These are phyloP conservation scores for Meriones unguiculatus DNA, from an alignment of 2,113 vertebrate genomes.

Conservation along the genomic window DNA sequence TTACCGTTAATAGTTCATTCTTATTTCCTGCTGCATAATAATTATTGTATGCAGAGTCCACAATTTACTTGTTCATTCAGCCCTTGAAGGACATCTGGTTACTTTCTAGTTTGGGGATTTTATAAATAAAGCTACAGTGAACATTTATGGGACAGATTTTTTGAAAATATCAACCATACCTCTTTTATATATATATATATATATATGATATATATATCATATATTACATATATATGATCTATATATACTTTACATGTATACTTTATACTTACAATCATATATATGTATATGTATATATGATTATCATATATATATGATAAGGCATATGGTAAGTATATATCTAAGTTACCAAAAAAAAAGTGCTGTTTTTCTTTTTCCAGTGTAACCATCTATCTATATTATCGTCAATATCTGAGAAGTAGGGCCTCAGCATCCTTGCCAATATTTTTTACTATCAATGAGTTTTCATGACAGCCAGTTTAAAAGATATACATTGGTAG, in stretches of 20 bases:
- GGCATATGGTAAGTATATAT: not conserved
- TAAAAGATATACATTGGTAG: not conserved
- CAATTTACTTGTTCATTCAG: not conserved
- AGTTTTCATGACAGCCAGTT: not conserved
- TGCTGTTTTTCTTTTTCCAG: not conserved
- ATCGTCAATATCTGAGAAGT: not conserved
- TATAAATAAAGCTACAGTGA: not conserved
- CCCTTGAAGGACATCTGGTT: not conserved
- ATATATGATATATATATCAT: too few species aligned
- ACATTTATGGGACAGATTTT: not conserved
- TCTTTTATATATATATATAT: not conserved
- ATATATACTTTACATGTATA: too few species aligned
- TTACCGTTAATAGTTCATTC: not conserved
- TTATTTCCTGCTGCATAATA: not conserved
- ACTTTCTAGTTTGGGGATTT: not conserved
- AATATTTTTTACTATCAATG: not conserved
- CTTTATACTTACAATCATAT: too few species aligned
- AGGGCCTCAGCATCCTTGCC: not conserved
- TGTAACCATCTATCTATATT: not conserved
- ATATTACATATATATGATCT: too few species aligned
- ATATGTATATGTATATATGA: too few species aligned
- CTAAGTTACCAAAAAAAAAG: not conserved
- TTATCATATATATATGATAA: too few species aligned
- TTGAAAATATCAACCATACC: not conserved
- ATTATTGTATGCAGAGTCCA: not conserved